Evolutionary conservation across 2,888 invertebrate species (phyloP), one percentile per base, ranked within the genome.

Genomic region (Glyphotaelius pellucidus): DNA sequence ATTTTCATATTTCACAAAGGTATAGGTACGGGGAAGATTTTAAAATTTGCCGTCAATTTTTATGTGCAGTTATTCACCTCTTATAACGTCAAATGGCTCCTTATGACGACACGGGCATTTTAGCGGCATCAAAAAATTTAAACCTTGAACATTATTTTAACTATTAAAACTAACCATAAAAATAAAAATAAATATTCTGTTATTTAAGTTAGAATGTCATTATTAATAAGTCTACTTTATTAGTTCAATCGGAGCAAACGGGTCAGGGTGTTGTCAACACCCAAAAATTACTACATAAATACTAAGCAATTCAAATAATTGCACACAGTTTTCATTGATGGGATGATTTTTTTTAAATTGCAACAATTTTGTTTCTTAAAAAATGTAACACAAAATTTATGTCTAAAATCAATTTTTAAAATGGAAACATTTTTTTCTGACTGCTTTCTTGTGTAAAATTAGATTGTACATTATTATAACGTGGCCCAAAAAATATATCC

Each of bases 401-500:
- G 81, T 81, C 32, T 85, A 11, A 86, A 42, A n/a, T 47, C 47
- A 11, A 86, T 47, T 86, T 38, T 42, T n/a, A 35, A 86, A 86
- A 42, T 4, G 11, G 87, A 89, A 89, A 80, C 88, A 89, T 89
- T 89, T 89, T n/a, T 88, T 89, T 89, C 88, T 79, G 88, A 86
- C 30, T 47, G 25, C 32, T 32, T 30, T 81, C 25, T 35, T 84
- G 19, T 25, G 25, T 84, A 84, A 25, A 84, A 19, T 87, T 87
- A 52, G 87, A 47, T 86, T 87, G 84, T 84, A 84, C 32, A 86
- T 86, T 86, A 86, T 42, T 30, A 86, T 5, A 47, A 31, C 32
- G 81, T 31, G 15, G 67, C 67, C 25, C 67, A n/a, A n/a, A 9
- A 67, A 67, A 67, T 67, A 67, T 67, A 67, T 67, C 67, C 67